Percentiles rank a stretch among this genome's conserved stretches.
phyloP scores from a whole-genome alignment of 2,888 invertebrate genomes.

The Apodemia hepburni region DNA sequence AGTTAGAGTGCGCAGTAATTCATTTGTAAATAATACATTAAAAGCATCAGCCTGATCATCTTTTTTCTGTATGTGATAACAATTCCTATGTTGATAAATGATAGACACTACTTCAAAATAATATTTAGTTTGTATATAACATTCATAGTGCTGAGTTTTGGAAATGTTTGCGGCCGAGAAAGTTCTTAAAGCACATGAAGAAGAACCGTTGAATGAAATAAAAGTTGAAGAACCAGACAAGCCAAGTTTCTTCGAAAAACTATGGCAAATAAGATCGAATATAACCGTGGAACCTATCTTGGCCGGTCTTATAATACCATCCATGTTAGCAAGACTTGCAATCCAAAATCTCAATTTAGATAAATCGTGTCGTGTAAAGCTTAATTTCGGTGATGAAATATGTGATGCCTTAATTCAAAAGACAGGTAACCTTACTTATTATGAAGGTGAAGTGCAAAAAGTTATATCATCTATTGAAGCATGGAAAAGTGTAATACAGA shows the following conservation, averaged over 20 bases:
- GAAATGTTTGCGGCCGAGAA: conserved; percentile 44
- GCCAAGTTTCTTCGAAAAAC: conserved; percentile 74
- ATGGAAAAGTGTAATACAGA: conserved; percentile 79
- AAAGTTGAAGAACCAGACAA: conserved; percentile 40
- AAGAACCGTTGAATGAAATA: conserved; percentile 47
- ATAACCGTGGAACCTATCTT: conserved; percentile 87
- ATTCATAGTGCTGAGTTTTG: conserved; percentile 18
- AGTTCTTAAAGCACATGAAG: conserved; percentile 41
- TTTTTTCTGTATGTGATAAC: not conserved
- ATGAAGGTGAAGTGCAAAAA: conserved; percentile 82
- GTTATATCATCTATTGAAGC: conserved; percentile 75
- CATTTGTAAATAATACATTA: conserved; percentile 2
- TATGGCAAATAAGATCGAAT: conserved; percentile 74
- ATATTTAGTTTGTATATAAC: conserved; percentile 34
- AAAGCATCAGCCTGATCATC: not conserved
- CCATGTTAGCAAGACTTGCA: conserved; percentile 83
- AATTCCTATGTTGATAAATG: conserved; percentile 28
- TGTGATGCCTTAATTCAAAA: conserved; percentile 56
- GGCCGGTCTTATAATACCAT: conserved; percentile 83
- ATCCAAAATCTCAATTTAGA: conserved; percentile 72
- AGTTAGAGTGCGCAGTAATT: not conserved
- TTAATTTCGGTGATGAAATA: conserved; percentile 50
- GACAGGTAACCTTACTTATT: conserved; percentile 74
- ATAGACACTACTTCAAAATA: conserved; percentile 38
- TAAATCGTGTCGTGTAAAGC: conserved; percentile 61